phyloP scores from a whole-genome alignment of 2,888 invertebrate species.

The Stenoptilia bipunctidactyla region DNA sequence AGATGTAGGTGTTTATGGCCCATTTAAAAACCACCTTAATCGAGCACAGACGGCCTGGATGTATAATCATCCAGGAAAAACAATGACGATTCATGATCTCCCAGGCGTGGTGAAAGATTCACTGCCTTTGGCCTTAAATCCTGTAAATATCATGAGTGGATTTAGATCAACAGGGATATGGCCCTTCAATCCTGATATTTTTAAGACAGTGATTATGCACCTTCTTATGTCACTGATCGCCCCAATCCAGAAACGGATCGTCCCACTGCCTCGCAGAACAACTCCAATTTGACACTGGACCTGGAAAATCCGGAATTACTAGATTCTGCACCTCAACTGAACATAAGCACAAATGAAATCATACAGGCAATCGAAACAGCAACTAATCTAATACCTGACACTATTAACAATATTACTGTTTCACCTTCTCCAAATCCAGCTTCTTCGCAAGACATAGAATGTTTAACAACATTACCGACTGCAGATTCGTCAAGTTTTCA shows the following conservation, averaged over 20 bases:
- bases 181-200: constrained; percentile 4
- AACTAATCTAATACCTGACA: constrained; percentile 1
- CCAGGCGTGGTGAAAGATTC: constrained; percentile 3
- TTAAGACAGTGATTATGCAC: not conserved
- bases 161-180: constrained; percentile 2
- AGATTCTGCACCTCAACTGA: constrained; percentile 4
- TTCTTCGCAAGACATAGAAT: constrained; percentile 3
- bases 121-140: constrained; percentile 2
- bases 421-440: constrained; percentile 1
- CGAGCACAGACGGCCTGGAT: constrained; percentile 2
- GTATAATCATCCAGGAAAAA: not conserved
- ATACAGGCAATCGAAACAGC: constrained; percentile 2
- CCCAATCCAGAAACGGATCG: too few relatives aligned
- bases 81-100: constrained; percentile 2
- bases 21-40: constrained; percentile 1
- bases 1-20: constrained; percentile 2
- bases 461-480: constrained; percentile 3
- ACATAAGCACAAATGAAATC: constrained; percentile 4
- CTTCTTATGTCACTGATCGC: too few relatives aligned
- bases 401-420: constrained; percentile 1
- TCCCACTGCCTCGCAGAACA: constrained; percentile 1
- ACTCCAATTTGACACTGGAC: constrained; percentile 1
- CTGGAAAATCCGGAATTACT: constrained; percentile 3
- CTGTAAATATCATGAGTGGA: constrained; percentile 4
- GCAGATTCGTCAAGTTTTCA: constrained; percentile 4